Base-by-base conservation (phyloP, 2,113 vertebrate species). In the Xenopus borealis region DNA sequence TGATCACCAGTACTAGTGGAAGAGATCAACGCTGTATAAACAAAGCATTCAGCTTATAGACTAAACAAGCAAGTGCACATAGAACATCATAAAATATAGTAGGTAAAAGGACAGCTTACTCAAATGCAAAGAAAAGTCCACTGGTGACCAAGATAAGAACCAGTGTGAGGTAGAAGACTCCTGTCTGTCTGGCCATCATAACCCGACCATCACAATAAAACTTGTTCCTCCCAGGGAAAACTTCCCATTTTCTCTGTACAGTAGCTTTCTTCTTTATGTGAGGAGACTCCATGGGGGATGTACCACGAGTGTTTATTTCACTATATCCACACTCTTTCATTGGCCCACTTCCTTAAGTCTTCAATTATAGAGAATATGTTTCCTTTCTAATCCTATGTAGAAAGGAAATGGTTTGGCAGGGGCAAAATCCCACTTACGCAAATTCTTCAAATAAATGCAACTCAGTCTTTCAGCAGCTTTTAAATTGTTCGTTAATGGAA, bases 101-200 rank as follows among this genome's bases (percentile, higher is more conserved):
- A 6, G 2, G 5, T 16, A 50, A 50, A 50, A 50, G 14, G 14
- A 27, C 18, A 68, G 98, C 97, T 99, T 92, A 99, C 97, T 99
- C 97, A 88, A 98, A 98, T 30, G 93, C 92, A 89, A 99, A 99
- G 94, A 99, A 99, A 83, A 99, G 96, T 84, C 96, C 96, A 84
- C 96, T 98, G 46, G 97, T 99, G 81, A 98, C 91, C 82, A 98
- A 86, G 80, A 99, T 99, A 79, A 99, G 95, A 79, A 95, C 84
- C 78, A 98, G 91, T 68, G 97, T 99, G 87, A 99, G 92, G 89
- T 96, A 98, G 90, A 99, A 99, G 79, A 99, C 96, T 82, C 97
- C 97, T 0, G 94, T 96, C 91, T 99, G 97, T 69, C 92, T 95
- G 80, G 96, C 97, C 96, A 99, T 99, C 95, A 99, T 99, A 85